Base-by-base conservation (phyloP, 53 echinoderm and acorn worm genomes). In the Pentamera pediparva region DNA sequence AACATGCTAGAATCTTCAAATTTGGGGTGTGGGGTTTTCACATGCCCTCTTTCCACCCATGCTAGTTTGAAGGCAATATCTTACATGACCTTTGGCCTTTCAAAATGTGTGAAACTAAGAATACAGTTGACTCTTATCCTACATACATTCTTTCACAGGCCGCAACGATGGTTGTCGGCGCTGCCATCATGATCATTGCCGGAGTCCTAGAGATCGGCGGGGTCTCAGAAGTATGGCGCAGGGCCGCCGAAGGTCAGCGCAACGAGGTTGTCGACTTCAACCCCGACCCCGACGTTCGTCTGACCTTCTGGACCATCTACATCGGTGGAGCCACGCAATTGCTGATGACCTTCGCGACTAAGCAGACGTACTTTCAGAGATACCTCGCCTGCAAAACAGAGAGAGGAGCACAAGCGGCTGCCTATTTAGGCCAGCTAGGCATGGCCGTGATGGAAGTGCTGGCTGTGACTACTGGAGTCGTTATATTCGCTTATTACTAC, bases 401-500 rank as follows among this genome's bases (percentile, higher is more conserved):
- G 33, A 6, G 35, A n/a, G 32, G 33, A 0, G 61, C 61, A 19
- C 29, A 61, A 30, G 0, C 33, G 2, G 61, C 61, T 19, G 61
- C 61, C 10, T 28, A 6, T 2, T 34, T 61, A 0, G 61, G 61
- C 33, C 7, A 56, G n/a, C 20, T 56, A 3, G 75, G 75, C 22
- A 35, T 54, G 4, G 22, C 32, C 4, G 24, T 75, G 6, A 55
- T 75, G 32, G 35, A 32, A 34, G 19, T 34, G 7, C 56, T 75
- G 37, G 65, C 65, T 12, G 65, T 32, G 10, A 9, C 27, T 1
- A 43, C 30, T 43, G 78, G 78, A 0, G 26, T 78, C 26, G 32
- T 31, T 2, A 48, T 78, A 38, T 78, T 65, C 28, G 49, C 78
- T 48, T 32, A 19, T 22, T 78, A 78, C 37, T 24, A 15, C 21